Evolutionary conservation across 2,888 invertebrate genomes (phyloP).

Genomic region (Keiferia lycopersicella): DNA sequence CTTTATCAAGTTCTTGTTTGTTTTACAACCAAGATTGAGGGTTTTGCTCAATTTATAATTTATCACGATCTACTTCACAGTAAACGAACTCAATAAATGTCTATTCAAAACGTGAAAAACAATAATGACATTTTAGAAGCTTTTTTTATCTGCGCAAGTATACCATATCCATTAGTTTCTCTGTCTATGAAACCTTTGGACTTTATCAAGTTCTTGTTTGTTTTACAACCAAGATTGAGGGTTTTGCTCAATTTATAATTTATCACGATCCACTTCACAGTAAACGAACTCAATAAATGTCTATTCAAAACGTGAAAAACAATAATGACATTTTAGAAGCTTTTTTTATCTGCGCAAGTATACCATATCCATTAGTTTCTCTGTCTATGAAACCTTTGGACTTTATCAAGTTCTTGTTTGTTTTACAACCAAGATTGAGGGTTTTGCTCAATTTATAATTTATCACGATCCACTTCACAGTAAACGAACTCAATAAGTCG

Average conservation of each 20-base stretch:
- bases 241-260: not conserved
- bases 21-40: too few relatives aligned
- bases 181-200: not conserved
- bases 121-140: too few relatives aligned
- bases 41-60: too few relatives aligned
- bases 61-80: too few relatives aligned
- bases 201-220: not conserved
- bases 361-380: not conserved
- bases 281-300: not conserved
- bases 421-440: constrained; percentile 5
- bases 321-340: too few relatives aligned
- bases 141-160: too few relatives aligned
- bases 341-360: too few relatives aligned
- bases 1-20: too few relatives aligned
- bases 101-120: too few relatives aligned
- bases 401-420: not conserved
- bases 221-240: constrained; percentile 5
- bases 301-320: too few relatives aligned
- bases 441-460: not conserved
- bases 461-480: not conserved
- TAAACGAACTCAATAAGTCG: not conserved
- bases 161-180: not conserved
- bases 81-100: too few relatives aligned
- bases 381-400: not conserved
- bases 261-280: not conserved